Conservation (phyloP, 2,888 invertebrate species). For the Rhimphoctona megacephalus region DNA sequence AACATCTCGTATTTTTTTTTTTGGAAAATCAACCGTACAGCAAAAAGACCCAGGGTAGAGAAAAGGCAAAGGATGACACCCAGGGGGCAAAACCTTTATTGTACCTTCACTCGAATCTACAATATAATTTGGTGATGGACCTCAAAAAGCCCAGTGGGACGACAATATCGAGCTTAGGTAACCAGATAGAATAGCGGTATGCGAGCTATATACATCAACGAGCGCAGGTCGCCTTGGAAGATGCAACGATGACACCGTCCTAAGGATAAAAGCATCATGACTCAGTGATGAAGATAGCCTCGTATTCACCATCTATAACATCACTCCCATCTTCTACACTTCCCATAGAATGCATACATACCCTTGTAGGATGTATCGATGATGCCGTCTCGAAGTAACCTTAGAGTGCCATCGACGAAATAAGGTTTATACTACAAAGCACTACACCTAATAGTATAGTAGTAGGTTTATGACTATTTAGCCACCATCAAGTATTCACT, state of each 20-base stretch:
- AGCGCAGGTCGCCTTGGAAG: conserved; percentile 68
- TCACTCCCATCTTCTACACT: conserved; percentile 33
- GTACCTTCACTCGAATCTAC: background rate
- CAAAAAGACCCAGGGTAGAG: background rate
- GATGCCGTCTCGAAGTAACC: conserved; percentile 38
- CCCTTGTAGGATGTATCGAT: conserved; percentile 45
- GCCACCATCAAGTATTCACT: background rate
- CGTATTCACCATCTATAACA: conserved; percentile 67
- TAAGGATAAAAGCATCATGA: conserved; percentile 83
- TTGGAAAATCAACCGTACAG: background rate
- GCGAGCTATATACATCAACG: conserved; percentile 17
- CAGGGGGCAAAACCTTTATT: background rate
- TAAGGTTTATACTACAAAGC: conserved; percentile 34
- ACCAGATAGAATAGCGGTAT: conserved; percentile 23
- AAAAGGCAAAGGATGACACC: background rate
- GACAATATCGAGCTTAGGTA: conserved; percentile 14
- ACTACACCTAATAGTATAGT: background rate
- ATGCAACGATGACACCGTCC: conserved; percentile 75
- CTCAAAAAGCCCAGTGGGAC: conserved; percentile 18
- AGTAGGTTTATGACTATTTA: background rate
- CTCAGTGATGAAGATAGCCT: conserved; percentile 82
- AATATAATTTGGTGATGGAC: conserved; percentile 49
- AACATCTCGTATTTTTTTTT: background rate
- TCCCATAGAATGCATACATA: conserved; percentile 37
- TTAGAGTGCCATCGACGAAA: conserved; percentile 46